Conservation (phyloP, 2,797 vertebrate species). For the Ambastaia sidthimunki region DNA sequence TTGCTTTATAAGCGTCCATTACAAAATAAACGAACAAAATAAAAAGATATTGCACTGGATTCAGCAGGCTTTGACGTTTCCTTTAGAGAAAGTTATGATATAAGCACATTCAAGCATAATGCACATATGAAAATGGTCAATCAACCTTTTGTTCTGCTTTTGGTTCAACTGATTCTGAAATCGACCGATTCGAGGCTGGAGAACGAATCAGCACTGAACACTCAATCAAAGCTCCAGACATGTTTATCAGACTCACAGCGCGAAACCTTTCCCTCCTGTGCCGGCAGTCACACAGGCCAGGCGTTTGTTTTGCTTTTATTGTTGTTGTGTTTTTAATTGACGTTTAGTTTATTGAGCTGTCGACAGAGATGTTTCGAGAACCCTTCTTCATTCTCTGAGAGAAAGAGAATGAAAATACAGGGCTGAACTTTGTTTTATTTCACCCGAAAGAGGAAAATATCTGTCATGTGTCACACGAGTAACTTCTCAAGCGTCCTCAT, state of each 20-base stretch:
- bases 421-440: slow-evolving; percentile 25
- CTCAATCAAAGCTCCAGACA: slow-evolving; percentile 34
- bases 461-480: not conserved
- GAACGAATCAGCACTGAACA: slow-evolving; percentile 23
- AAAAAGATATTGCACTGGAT: slow-evolving; percentile 47
- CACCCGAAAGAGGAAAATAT: slow-evolving; percentile 1
- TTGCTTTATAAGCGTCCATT: slow-evolving; percentile 44
- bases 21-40: slow-evolving; percentile 2
- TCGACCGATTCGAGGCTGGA: slow-evolving; percentile 17
- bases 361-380: slow-evolving; percentile 29
- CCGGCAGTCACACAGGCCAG: slow-evolving; percentile 12
- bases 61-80: slow-evolving; percentile 13
- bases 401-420: slow-evolving; percentile 5
- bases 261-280: slow-evolving; percentile 17
- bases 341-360: slow-evolving; percentile 45
- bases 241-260: slow-evolving; percentile 49
- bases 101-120: slow-evolving; percentile 41
- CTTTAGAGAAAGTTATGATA: slow-evolving; percentile 6
- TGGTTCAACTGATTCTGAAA: slow-evolving; percentile 1
- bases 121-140: slow-evolving; percentile 18
- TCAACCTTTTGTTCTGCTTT: slow-evolving; percentile 9
- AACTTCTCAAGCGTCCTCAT: slow-evolving; percentile 16
- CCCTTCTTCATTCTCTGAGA: slow-evolving; percentile 16
- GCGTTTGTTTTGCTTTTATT: slow-evolving; percentile 19
- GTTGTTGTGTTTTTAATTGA: slow-evolving; percentile 41